Evolutionary conservation across 2,888 invertebrate genomes (phyloP).

Genomic region (Drosophila meridiana): DNA sequence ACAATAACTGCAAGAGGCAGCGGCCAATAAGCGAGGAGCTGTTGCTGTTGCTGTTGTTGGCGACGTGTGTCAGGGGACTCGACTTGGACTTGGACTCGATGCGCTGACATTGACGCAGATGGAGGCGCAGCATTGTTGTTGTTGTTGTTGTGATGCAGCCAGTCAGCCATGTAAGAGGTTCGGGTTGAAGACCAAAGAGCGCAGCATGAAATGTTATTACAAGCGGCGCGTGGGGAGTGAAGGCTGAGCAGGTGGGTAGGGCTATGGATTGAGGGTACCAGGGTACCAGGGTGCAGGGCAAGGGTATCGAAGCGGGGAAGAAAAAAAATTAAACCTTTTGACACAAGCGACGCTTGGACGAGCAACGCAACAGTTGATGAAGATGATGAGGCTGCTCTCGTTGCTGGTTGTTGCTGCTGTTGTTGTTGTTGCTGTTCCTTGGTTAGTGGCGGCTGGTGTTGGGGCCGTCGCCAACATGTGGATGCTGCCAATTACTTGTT

Average conservation of each 20-base stretch:
- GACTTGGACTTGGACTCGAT: conserved; percentile 68
- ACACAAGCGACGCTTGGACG: conserved; percentile 72
- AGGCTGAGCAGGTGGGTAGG: conserved; percentile 8
- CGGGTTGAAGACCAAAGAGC: conserved; percentile 70
- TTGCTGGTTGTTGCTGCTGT: conserved; percentile 17
- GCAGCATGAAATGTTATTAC: conserved; percentile 74
- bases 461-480: conserved; percentile 60
- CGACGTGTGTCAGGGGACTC: conserved; percentile 64
- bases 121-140: conserved; percentile 35
- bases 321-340: conserved; percentile 76
- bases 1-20: conserved; percentile 66
- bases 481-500: conserved; percentile 80
- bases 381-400: conserved; percentile 56
- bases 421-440: conserved; percentile 7
- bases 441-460: conserved; percentile 36
- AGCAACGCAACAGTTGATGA: conserved; percentile 63
- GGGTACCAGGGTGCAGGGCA: neutral
- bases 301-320: conserved; percentile 15
- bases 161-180: conserved; percentile 72
- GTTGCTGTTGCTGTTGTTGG: conserved; percentile 29
- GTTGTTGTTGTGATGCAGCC: conserved; percentile 48
- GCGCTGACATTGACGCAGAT: conserved; percentile 74
- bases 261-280: conserved; percentile 1
- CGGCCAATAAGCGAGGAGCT: conserved; percentile 53
- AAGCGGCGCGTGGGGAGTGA: conserved; percentile 40